Percentiles rank a stretch among this genome's conserved stretches.
Conservation (phyloP, 2,113 vertebrate species). For the Gnathonemus echidnorhynchus region DNA sequence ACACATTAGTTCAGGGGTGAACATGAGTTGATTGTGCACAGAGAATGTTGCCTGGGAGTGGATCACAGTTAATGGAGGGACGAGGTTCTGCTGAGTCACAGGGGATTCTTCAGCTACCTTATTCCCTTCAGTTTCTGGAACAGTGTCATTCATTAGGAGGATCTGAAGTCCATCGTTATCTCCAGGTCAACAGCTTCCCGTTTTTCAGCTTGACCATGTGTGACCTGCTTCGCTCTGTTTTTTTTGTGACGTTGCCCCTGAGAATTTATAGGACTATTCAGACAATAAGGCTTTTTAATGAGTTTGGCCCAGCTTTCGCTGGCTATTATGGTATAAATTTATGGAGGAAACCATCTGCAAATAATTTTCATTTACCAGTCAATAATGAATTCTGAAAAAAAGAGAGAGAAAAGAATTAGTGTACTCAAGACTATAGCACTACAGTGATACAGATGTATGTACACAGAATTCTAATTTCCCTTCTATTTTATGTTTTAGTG, state of each 20-base stretch:
- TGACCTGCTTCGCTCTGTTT: background rate
- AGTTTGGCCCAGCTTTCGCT: background rate
- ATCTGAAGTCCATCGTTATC: slow-evolving; percentile 2
- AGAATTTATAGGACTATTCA: background rate
- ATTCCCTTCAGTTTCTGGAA: background rate
- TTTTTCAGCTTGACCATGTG: background rate
- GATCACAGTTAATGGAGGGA: background rate
- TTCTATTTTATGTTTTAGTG: background rate
- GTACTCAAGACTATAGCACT: background rate
- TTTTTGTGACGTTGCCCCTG: background rate
- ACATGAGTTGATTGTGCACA: background rate
- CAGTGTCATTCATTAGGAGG: background rate
- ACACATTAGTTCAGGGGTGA: background rate
- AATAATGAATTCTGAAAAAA: background rate
- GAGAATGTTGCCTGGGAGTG: background rate
- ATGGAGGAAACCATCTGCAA: background rate
- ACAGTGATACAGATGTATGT: background rate
- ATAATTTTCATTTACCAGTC: slow-evolving; percentile 2
- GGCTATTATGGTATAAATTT: background rate
- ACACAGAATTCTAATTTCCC: background rate
- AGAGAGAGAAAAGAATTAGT: background rate
- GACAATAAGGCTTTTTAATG: background rate
- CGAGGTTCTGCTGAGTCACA: background rate
- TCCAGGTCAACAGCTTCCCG: background rate
- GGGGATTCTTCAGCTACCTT: background rate